Evolutionary conservation across 1,140 invertebrate species (phyloP).

Genomic region (Atta cephalotes): DNA sequence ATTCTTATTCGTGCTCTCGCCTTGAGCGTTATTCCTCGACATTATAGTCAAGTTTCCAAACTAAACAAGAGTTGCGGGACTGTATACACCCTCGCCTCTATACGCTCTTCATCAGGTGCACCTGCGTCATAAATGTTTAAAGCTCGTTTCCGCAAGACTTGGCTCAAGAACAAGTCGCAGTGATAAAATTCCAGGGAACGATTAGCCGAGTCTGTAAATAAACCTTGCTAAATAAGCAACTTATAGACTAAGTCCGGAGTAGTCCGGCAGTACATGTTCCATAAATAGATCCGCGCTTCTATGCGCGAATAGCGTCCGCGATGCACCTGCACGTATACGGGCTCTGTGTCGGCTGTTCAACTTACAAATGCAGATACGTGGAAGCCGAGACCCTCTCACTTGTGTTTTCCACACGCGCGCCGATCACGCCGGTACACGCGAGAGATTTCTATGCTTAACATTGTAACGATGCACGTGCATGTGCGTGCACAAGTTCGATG

Average conservation of each 20-base stretch:
- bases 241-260: slow-evolving; percentile 30
- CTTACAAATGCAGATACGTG: slow-evolving; percentile 19
- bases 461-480: slow-evolving; percentile 30
- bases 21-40: slow-evolving; percentile 8
- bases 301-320: slow-evolving; percentile 9
- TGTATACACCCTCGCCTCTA: slow-evolving; percentile 27
- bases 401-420: slow-evolving; percentile 13
- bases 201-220: slow-evolving; percentile 49
- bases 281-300: slow-evolving; percentile 34
- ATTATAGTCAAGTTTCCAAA: slow-evolving; percentile 43
- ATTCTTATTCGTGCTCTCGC: not conserved
- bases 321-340: slow-evolving; percentile 37
- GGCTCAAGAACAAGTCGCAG: slow-evolving; percentile 35
- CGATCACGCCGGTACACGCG: slow-evolving; percentile 43
- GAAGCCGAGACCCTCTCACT: not conserved
- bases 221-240: slow-evolving; percentile 36
- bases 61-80: slow-evolving; percentile 35
- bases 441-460: not conserved
- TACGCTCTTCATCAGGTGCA: slow-evolving; percentile 37
- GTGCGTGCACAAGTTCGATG: slow-evolving; percentile 23
- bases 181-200: slow-evolving; percentile 59
- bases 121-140: slow-evolving; percentile 57
- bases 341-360: slow-evolving; percentile 20
- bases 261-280: slow-evolving; percentile 20
- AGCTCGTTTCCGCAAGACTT: slow-evolving; percentile 52